phyloP scores from a whole-genome alignment of 2,888 invertebrate species.

The Latheticus oryzae region DNA sequence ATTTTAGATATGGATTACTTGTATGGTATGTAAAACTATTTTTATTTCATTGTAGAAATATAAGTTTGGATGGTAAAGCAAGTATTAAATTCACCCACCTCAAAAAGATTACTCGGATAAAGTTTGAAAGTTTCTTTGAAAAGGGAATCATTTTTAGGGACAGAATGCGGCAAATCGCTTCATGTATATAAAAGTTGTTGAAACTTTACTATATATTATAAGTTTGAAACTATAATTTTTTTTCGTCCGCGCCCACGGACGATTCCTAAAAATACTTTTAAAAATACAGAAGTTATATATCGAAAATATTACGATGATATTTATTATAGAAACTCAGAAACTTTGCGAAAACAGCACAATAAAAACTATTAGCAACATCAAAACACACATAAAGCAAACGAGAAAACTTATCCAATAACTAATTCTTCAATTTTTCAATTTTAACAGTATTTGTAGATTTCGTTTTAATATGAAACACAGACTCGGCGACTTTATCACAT shows the following conservation, averaged over 20 bases:
- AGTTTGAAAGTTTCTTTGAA: too few species aligned
- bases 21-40: too few species aligned
- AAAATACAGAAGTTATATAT: slow-evolving; percentile 49
- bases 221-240: slow-evolving; percentile 15
- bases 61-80: too few species aligned
- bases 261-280: slow-evolving; percentile 39
- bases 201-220: slow-evolving; percentile 29
- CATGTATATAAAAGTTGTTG: slow-evolving; percentile 22
- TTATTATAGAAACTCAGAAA: slow-evolving; percentile 48
- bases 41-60: too few species aligned
- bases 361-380: slow-evolving; percentile 56
- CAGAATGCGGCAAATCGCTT: slow-evolving; percentile 3
- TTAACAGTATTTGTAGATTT: slow-evolving; percentile 35
- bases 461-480: slow-evolving; percentile 17
- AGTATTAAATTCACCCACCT: too few species aligned
- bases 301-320: slow-evolving; percentile 49
- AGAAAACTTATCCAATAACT: slow-evolving; percentile 60
- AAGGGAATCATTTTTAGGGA: too few species aligned
- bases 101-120: too few species aligned
- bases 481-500: slow-evolving; percentile 29
- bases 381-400: slow-evolving; percentile 58
- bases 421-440: slow-evolving; percentile 55
- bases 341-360: slow-evolving; percentile 53
- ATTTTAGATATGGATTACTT: too few species aligned
- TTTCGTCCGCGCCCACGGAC: slow-evolving; percentile 42